Conservation (phyloP, 2,797 vertebrate genomes). For the Microctenopoma lineatum region DNA sequence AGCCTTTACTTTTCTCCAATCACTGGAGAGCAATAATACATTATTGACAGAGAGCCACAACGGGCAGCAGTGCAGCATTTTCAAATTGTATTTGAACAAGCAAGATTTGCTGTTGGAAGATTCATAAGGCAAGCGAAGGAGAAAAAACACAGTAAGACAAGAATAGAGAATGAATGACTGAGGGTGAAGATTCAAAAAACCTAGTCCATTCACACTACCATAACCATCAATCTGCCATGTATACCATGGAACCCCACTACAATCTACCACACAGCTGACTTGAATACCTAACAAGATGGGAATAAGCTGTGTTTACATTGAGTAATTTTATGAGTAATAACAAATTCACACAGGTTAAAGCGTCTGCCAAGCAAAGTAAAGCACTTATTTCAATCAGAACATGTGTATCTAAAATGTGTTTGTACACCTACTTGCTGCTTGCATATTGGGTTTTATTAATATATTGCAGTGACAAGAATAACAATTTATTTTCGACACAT, state of each 20-base stretch:
- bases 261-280: slow-evolving; percentile 67
- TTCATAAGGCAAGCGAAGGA: slow-evolving; percentile 58
- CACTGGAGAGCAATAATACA: slow-evolving; percentile 84
- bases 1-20: slow-evolving; percentile 87
- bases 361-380: no score
- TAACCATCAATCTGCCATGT: slow-evolving; percentile 77
- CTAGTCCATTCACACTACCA: slow-evolving; percentile 63
- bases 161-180: slow-evolving; percentile 39
- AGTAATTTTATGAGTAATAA: slow-evolving; percentile 25
- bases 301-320: slow-evolving; percentile 51
- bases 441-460: slow-evolving; percentile 19
- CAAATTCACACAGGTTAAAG: slow-evolving; percentile 5
- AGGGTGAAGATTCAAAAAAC: slow-evolving; percentile 59
- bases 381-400: slow-evolving; percentile 14
- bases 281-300: slow-evolving; percentile 65
- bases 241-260: slow-evolving; percentile 64
- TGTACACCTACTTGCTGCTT: slow-evolving; percentile 5
- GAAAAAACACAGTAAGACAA: slow-evolving; percentile 48
- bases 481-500: slow-evolving; percentile 23
- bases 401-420: slow-evolving; percentile 24
- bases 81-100: slow-evolving; percentile 84
- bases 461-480: slow-evolving; percentile 35
- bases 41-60: slow-evolving; percentile 86
- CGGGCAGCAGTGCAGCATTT: slow-evolving; percentile 83
- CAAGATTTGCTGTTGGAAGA: slow-evolving; percentile 73